phyloP scores from a whole-genome alignment of 1,140 invertebrate species.

The Diploscapter pachys region DNA sequence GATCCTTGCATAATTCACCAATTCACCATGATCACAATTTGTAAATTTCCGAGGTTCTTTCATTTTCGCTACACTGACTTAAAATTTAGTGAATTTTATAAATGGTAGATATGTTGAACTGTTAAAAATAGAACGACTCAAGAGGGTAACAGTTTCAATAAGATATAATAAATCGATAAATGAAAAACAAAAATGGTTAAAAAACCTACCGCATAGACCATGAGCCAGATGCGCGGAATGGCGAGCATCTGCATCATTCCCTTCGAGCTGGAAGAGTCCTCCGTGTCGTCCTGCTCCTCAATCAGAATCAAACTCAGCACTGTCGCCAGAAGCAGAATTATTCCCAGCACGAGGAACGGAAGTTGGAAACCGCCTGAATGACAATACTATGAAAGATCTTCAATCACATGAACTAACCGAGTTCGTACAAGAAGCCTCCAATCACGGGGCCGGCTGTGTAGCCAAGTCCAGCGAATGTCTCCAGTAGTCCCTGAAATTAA shows the following conservation, averaged over 20 bases:
- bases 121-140: too few relatives aligned
- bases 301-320: conserved; percentile 71
- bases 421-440: conserved; percentile 50
- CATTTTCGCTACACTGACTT: too few relatives aligned
- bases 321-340: conserved; percentile 72
- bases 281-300: conserved; percentile 63
- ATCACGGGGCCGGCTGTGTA: conserved; percentile 59
- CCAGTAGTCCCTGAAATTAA: conserved; percentile 71
- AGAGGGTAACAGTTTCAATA: too few relatives aligned
- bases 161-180: background rate
- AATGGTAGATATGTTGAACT: too few relatives aligned
- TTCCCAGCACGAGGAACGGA: conserved; percentile 79
- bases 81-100: too few relatives aligned
- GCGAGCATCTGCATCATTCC: conserved; percentile 37
- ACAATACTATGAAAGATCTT: too few relatives aligned
- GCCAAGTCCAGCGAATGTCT: conserved; percentile 84
- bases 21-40: too few relatives aligned
- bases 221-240: conserved; percentile 37
- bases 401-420: conserved; percentile 60
- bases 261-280: conserved; percentile 30
- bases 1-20: too few relatives aligned
- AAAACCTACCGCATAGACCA: conserved; percentile 22
- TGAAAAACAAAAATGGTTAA: background rate
- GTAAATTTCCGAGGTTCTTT: too few relatives aligned
- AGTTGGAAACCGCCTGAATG: conserved; percentile 70